Base-by-base conservation (phyloP, 2,797 vertebrate genomes). In the Pangasius krempfi region DNA sequence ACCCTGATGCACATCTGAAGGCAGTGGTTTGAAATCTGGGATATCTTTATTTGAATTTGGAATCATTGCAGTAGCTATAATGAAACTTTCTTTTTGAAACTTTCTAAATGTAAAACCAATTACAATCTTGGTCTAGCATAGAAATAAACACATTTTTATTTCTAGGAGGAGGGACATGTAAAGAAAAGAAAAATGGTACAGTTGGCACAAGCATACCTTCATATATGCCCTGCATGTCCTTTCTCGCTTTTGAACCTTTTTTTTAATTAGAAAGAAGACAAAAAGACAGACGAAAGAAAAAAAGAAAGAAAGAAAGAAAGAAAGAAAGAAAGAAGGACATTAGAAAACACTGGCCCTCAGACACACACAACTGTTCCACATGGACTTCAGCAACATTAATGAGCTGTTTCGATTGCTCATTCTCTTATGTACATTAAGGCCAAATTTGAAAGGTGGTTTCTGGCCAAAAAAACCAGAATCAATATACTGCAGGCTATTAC, bases 231-330 rank as follows among this genome's bases (percentile, higher is more conserved):
- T 99, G 98, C 98, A 99, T 96, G 98, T 99, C 98, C 98, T 97
- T 97, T 99, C 98, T 97, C 98, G 98, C 95, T 99, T 99, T 99
- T 99, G 98, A 97, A 99, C 98, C 98, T 99, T 99, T 98, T 97
- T 96, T 94, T 64, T 66, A 18, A 96, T 90, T 89, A 88, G 86
- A 89, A 90, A 90, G 75, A 89, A 90, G 88, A 89, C 89, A 91
- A 93, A 91, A 92, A 91, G 94, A 94, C 92, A 94, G 91, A 95
- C 93, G 92, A 94, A 92, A 95, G 94, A 95, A 89, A 94, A 92
- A 92, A 95, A 6, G 94, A 95, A 88, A 94, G 94, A 95, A 89
- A 94, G 92, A 92, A 95, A 95, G 92, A 94, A 92, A 95, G 92
- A 94, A 92, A 95, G 93, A 95, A 88, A 94, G 94, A 95, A 89